Evolutionary conservation across 2,113 vertebrate species (phyloP), one percentile per base, ranked within the genome.

Genomic region (Anseranas semipalmata): DNA sequence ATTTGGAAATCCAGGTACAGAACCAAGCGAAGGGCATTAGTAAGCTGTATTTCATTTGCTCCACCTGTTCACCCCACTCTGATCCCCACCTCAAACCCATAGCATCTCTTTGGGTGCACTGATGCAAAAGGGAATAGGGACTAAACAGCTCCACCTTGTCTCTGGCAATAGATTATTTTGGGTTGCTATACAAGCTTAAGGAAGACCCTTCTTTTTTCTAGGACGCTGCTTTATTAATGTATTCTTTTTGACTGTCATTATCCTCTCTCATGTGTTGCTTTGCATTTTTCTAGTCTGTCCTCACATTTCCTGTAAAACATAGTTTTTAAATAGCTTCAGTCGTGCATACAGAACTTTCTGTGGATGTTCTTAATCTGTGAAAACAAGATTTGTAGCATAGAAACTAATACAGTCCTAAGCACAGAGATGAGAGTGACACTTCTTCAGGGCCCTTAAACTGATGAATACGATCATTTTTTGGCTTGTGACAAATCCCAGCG

Each of bases 401-500:
- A 90, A 95, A 67, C 79, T 71, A 91, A 89, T 56, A 53, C 96
- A 96, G 65, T 71, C 82, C 60, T 81, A 84, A 92, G 84, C 58
- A 90, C 43, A 53, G 65, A 78, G 33, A 90, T 55, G 73, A 53
- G 73, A 82, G 56, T 72, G 80, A 96, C 86, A 89, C 62, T 92
- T 93, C 80, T 93, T 89, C 70, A 53, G 48, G 53, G 86, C 56
- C 48, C 93, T 90, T 93, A 93, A 89, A 96, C 33, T 65, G 80
- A 77, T 72, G 70, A 87, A 88, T 91, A 45, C 58, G 45, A 81
- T 91, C 70, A 90, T 92, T 78, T 87, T 90, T 84, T 87, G 76
- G 35, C 53, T 96, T 84, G 35, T 97, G 92, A 91, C 92, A 97
- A 95, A 96, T 96, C 85, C 87, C 58, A 70, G 75, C 11, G 62